Conservation (phyloP, 2,113 vertebrate species). For the Rana temporaria region DNA sequence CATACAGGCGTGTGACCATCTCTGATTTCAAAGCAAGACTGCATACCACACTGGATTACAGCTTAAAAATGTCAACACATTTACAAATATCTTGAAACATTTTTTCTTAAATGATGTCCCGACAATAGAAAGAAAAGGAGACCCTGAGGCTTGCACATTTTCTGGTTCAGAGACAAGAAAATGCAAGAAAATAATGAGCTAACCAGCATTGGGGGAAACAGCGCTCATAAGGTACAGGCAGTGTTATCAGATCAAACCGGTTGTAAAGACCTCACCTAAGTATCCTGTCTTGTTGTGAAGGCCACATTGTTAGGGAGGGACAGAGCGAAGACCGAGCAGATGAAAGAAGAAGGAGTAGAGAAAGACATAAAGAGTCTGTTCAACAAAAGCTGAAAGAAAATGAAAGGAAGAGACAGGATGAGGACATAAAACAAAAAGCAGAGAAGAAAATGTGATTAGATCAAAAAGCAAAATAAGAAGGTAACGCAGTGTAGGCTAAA, state of each 20-base stretch:
- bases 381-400: conserved; percentile 50
- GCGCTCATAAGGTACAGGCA: not conserved
- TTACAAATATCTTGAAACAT: conserved; percentile 18
- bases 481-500: too few species aligned
- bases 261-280: conserved; percentile 33
- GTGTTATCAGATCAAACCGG: conserved; percentile 21
- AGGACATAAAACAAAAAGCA: conserved; percentile 11
- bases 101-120: conserved; percentile 15
- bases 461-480: not conserved
- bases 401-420: conserved; percentile 15
- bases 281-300: conserved; percentile 24
- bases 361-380: conserved; percentile 5
- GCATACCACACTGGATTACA: conserved; percentile 1
- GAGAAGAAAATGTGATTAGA: not conserved
- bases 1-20: not conserved
- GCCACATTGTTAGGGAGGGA: conserved; percentile 31
- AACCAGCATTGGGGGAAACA: not conserved
- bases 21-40: conserved; percentile 18
- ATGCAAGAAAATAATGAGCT: not conserved
- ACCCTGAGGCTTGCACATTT: conserved; percentile 15
- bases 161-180: conserved; percentile 13
- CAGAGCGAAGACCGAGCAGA: conserved; percentile 25
- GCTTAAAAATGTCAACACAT: conserved; percentile 32
- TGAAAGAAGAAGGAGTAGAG: conserved; percentile 28
- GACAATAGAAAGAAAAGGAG: conserved; percentile 13